Evolutionary conservation across 2,888 invertebrate species (phyloP).

Genomic region (Lithophane socia): DNA sequence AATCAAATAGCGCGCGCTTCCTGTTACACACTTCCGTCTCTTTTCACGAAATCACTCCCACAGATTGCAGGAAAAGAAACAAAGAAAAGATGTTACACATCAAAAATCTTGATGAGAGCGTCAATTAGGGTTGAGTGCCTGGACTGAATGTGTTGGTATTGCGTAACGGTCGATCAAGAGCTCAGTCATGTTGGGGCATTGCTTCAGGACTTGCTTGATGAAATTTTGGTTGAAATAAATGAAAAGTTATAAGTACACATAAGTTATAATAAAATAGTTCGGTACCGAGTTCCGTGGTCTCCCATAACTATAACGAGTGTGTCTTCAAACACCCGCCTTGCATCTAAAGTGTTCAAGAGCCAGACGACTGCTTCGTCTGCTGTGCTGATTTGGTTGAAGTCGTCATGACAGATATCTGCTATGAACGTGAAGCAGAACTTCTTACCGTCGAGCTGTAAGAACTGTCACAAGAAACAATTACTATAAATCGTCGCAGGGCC

Average conservation of each 20-base stretch:
- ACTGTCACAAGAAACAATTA: conserved; percentile 69
- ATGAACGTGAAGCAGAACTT: conserved; percentile 97
- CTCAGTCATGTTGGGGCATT: not conserved
- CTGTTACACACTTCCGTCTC: too few species aligned
- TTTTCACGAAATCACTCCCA: too few species aligned
- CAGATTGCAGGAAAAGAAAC: too few species aligned
- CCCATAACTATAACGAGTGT: conserved; percentile 88
- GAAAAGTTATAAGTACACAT: not conserved
- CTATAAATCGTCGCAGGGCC: not conserved
- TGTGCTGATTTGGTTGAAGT: conserved; percentile 94
- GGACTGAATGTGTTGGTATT: not conserved
- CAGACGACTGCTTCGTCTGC: conserved; percentile 93
- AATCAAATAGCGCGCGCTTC: too few species aligned
- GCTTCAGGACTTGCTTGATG: not conserved
- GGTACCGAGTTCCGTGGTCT: conserved; percentile 96
- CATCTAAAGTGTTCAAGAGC: conserved; percentile 91
- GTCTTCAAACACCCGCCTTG: conserved; percentile 92
- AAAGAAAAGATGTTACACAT: too few species aligned
- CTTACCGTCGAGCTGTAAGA: conserved; percentile 81
- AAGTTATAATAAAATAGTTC: not conserved
- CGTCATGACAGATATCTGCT: conserved; percentile 96
- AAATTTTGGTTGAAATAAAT: not conserved
- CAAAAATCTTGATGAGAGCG: too few species aligned
- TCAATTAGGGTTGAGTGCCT: not conserved
- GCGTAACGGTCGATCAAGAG: not conserved